Evolutionary conservation across 30 jellyfish, hydroid and myxozoan genomes (phyloP).

Genomic region (Aurelia coerulea): DNA sequence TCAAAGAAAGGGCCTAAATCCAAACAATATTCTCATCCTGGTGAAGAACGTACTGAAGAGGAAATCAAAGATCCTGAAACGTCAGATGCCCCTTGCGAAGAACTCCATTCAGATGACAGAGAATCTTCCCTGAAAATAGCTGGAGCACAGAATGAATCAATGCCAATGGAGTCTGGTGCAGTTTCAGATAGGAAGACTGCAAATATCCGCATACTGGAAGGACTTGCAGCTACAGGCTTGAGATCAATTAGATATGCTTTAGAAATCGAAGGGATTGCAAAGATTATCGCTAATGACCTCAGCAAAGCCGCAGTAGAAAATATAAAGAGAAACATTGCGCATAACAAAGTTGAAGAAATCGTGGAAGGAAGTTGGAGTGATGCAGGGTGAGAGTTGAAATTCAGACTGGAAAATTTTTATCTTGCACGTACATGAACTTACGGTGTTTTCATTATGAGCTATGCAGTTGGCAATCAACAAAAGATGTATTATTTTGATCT

Average conservation of each 20-base stretch:
- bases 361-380: slow-evolving; percentile 67
- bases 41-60: background rate
- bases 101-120: background rate
- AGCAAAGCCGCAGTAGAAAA: slow-evolving; percentile 84
- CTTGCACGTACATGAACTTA: no score
- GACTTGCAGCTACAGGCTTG: slow-evolving; percentile 97
- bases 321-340: slow-evolving; percentile 65
- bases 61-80: background rate
- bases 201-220: slow-evolving; percentile 67
- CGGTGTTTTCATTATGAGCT: no score
- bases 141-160: background rate
- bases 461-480: no score
- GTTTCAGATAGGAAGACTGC: background rate
- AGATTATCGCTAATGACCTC: slow-evolving; percentile 86
- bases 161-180: no score
- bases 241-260: slow-evolving; percentile 90
- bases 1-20: no score
- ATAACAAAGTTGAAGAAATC: slow-evolving; percentile 58
- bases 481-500: no score
- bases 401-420: background rate
- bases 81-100: background rate
- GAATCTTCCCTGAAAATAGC: background rate
- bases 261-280: slow-evolving; percentile 67
- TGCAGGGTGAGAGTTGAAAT: slow-evolving; percentile 82
- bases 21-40: background rate